Evolutionary conservation across 92 coral and sea anemone genomes (phyloP).

Genomic region (Montipora capitata): DNA sequence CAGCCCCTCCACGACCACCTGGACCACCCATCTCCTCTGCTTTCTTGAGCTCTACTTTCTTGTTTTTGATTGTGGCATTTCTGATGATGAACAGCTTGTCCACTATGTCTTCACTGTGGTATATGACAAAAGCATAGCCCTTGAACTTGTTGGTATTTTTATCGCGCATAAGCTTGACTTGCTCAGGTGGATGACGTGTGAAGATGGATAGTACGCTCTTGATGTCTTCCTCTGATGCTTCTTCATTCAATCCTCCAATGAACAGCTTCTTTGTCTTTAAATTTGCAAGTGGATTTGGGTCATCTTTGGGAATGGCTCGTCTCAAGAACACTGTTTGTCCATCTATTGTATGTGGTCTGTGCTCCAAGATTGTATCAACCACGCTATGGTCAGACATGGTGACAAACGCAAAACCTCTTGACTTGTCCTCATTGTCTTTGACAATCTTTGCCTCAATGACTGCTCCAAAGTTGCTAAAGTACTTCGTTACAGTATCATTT

Average conservation of each 20-base stretch:
- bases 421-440: constrained; percentile 44
- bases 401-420: constrained; percentile 85
- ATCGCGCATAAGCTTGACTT: constrained; percentile 80
- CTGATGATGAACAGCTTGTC: constrained; percentile 93
- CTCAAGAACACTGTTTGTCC: constrained; percentile 81
- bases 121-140: constrained; percentile 86
- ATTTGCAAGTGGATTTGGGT: constrained; percentile 86
- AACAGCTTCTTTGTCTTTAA: constrained; percentile 92
- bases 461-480: constrained; percentile 72
- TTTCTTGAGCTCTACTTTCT: constrained; percentile 92
- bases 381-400: constrained; percentile 64
- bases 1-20: constrained; percentile 73
- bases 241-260: constrained; percentile 89
- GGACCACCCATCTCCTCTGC: constrained; percentile 86
- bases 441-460: constrained; percentile 70
- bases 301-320: constrained; percentile 95
- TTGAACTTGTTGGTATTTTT: constrained; percentile 73
- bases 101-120: constrained; percentile 89
- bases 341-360: constrained; percentile 81
- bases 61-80: constrained; percentile 62
- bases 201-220: constrained; percentile 76
- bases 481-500: constrained; percentile 47
- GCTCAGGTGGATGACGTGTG: constrained; percentile 69
- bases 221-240: constrained; percentile 81
- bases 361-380: constrained; percentile 60